Evolutionary conservation across 2,113 vertebrate species (phyloP), one percentile per base, ranked within the genome.

Genomic region (Trochalopteron elliotii): DNA sequence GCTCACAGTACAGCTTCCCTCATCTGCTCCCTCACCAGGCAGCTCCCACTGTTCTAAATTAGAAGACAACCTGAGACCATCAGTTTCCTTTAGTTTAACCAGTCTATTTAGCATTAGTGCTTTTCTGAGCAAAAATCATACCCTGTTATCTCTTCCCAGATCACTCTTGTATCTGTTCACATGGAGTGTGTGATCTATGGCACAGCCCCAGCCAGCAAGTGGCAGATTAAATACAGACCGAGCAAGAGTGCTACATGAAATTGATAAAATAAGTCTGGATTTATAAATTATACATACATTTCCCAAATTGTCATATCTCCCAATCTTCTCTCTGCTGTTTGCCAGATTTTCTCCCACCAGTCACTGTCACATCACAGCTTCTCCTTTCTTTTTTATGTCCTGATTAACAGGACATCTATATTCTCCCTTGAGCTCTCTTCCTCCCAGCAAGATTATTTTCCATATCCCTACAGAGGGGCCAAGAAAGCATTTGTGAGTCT

Each of bases 381-480:
- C 93, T 91, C 37, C 52, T 89, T 95, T 91, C 84, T 87, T 94
- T 93, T 95, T 94, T 91, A 91, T 93, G 94, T 93, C 91, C 95
- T 97, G 94, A 93, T 96, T 96, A 96, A 97, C 72, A 94, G 96
- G 95, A 97, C 92, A 94, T 96, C 95, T 97, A 88, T 97, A 94
- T 93, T 95, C 83, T 94, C 92, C 95, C 92, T 80, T 93, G 90
- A 93, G 94, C 90, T 76, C 63, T 88, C 75, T 92, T 94, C 82
- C 88, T 97, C 80, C 52, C 80, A 96, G 95, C 90, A 93, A 92
- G 56, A 86, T 90, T 93, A 44, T 81, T 94, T 94, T 88, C 83
- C 60, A 59, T 86, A 74, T 92, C 83, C 79, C 92, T 87, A 55
- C 50, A 89, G 94, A 90, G 47, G 21, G 71, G 44, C 68, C 71